Base-by-base conservation (phyloP, 2,888 invertebrate species). In the Nemoura dubitans region DNA sequence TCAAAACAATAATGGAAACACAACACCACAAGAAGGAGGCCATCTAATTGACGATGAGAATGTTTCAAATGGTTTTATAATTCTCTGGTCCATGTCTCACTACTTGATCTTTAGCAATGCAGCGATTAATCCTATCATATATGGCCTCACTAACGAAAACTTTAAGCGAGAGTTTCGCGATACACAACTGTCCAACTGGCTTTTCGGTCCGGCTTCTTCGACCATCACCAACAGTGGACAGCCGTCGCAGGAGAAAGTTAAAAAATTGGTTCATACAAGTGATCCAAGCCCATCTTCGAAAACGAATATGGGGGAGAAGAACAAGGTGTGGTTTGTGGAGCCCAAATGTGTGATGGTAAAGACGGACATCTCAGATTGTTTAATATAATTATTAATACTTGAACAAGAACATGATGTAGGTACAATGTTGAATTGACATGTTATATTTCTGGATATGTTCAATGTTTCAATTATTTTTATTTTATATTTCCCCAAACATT, bases 111-210 rank as follows among this genome's bases (percentile, higher is more conserved):
- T 95, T 89, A 89, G 94, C 1, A 96, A 96, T 90, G 94, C 95
- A 3, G 95, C 96, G 0, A 91, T 96, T 85, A 96, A 96, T 90
- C 96, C 97, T 0, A 91, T 96, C 0, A 95, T 97, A 87, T 96
- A 96, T 89, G 96, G 96, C 1, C 94, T 95, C 86, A 95, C 94
- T 14, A 96, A 96, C 89, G 93, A 94, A 42, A 94, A 95, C 89
- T 95, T 96, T 89, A 92, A 94, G 16, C 93, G 94, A 85, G 96
- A 95, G 21, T 95, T 96, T 80, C 85, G 88, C 14, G 27, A 43
- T 1, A 30, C 86, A 14, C 25, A 21, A 3, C 21, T 87, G 14
- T 87, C 89, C 16, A 88, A 87, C n/a, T 88, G 88, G 83, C 78
- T 88, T 30, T 87, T 87, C 21, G 85, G 87, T 16, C 82, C 87